Conservation (phyloP, 2,797 vertebrate genomes). For the Limosa lapponica region DNA sequence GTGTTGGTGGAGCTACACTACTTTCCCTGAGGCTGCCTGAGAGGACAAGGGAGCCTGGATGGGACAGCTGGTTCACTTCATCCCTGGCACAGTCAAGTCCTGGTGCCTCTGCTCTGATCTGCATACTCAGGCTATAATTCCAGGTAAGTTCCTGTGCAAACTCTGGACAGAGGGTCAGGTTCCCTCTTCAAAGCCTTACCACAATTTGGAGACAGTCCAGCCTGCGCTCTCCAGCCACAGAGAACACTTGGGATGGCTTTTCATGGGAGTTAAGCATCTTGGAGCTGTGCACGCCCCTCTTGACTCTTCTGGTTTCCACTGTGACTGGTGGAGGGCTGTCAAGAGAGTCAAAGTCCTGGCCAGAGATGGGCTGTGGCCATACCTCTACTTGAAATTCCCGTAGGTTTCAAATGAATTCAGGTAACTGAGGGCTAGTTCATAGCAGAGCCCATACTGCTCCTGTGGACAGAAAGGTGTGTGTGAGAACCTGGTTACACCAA, state of each 20-base stretch:
- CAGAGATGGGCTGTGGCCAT: neutral
- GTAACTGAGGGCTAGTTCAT: constrained; percentile 50
- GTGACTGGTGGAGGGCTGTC: neutral
- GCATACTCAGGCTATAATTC: neutral
- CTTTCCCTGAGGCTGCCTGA: neutral
- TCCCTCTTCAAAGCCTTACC: neutral
- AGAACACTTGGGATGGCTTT: neutral
- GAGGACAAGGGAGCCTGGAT: neutral
- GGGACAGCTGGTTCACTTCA: neutral
- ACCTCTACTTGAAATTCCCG: constrained; percentile 59
- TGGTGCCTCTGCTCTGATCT: neutral
- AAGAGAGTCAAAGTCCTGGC: neutral
- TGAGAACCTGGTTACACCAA: neutral
- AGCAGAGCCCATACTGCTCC: constrained; percentile 67
- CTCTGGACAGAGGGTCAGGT: neutral
- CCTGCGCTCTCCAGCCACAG: neutral
- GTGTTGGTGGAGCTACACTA: neutral
- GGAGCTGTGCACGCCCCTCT: neutral
- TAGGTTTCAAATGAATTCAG: constrained; percentile 70
- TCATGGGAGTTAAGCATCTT: neutral
- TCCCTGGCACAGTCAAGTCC: neutral
- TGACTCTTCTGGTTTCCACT: neutral
- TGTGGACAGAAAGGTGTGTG: neutral
- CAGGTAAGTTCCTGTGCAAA: neutral
- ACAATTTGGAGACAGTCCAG: neutral